These are phyloP conservation scores for Silurus lanzhouensis DNA, from an alignment of 2,797 vertebrate species.

Conservation along the genomic window DNA sequence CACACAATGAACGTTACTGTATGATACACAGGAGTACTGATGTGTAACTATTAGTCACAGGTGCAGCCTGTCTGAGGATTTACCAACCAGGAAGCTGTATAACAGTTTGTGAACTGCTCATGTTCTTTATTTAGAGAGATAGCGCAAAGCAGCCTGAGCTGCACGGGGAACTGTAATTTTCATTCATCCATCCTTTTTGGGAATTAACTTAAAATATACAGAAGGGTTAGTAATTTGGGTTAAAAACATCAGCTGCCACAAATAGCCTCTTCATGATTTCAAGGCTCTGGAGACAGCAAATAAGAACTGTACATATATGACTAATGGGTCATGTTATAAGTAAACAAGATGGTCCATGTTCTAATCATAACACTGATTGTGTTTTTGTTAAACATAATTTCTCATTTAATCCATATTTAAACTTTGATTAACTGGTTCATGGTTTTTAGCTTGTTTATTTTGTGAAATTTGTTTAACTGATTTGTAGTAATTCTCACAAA, in stretches of 20 bases:
- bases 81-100: conserved; percentile 10
- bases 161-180: conserved; percentile 35
- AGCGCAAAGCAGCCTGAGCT: conserved; percentile 2
- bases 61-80: conserved; percentile 8
- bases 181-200: conserved; percentile 11
- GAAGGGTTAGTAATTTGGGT: conserved; percentile 24
- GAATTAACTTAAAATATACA: conserved; percentile 28
- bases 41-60: conserved; percentile 41
- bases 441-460: background rate
- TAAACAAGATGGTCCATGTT: conserved; percentile 20
- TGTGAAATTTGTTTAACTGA: background rate
- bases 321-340: background rate
- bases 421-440: background rate
- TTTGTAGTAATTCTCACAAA: background rate
- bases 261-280: conserved; percentile 14
- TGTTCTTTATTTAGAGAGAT: conserved; percentile 33
- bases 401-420: background rate
- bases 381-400: conserved; percentile 3
- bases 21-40: conserved; percentile 31
- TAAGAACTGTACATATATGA: background rate
- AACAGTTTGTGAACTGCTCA: background rate
- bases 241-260: conserved; percentile 6
- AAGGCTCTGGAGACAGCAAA: background rate
- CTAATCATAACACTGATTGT: conserved; percentile 9
- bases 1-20: conserved; percentile 4